Evolutionary conservation across 2,888 invertebrate genomes (phyloP).

Genomic region (Protonemura montana): DNA sequence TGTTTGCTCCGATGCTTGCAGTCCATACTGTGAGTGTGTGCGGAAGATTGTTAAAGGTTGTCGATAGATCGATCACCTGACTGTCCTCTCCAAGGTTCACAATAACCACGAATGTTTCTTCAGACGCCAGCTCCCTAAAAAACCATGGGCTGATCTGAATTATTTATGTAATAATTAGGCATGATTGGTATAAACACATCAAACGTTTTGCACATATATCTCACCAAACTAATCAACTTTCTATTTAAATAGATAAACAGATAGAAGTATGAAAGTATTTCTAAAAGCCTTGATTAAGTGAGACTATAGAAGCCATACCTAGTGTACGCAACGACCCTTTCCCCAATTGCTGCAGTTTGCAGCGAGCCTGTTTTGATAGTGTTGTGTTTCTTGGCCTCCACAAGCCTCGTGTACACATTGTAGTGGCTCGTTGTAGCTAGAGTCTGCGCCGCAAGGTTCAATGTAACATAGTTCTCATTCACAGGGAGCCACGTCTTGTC

Average conservation of each 20-base stretch:
- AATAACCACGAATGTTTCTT: constrained; percentile 56
- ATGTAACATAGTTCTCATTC: constrained; percentile 63
- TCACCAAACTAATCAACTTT: too few relatives aligned
- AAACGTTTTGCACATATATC: too few relatives aligned
- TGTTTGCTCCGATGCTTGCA: background rate
- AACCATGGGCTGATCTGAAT: too few relatives aligned
- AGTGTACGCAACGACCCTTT: constrained; percentile 50
- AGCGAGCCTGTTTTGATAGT: constrained; percentile 68
- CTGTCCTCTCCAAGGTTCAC: constrained; percentile 64
- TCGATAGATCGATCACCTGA: background rate
- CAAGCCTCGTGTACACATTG: constrained; percentile 67
- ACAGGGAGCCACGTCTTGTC: constrained; percentile 75
- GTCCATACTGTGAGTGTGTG: background rate
- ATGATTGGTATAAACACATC: too few relatives aligned
- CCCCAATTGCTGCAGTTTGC: constrained; percentile 64
- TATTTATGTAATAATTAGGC: too few relatives aligned
- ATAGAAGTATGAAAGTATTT: too few relatives aligned
- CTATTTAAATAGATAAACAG: too few relatives aligned
- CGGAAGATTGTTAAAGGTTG: background rate
- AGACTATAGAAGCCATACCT: constrained; percentile 45
- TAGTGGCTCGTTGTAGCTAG: constrained; percentile 64
- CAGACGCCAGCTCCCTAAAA: constrained; percentile 25
- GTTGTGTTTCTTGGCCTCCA: constrained; percentile 63
- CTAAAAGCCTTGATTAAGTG: too few relatives aligned
- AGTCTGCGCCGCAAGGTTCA: constrained; percentile 68